Percentiles rank a stretch among this genome's conserved stretches.
phyloP scores from a whole-genome alignment of 2,797 vertebrate genomes.

The Myotis planiceps region DNA sequence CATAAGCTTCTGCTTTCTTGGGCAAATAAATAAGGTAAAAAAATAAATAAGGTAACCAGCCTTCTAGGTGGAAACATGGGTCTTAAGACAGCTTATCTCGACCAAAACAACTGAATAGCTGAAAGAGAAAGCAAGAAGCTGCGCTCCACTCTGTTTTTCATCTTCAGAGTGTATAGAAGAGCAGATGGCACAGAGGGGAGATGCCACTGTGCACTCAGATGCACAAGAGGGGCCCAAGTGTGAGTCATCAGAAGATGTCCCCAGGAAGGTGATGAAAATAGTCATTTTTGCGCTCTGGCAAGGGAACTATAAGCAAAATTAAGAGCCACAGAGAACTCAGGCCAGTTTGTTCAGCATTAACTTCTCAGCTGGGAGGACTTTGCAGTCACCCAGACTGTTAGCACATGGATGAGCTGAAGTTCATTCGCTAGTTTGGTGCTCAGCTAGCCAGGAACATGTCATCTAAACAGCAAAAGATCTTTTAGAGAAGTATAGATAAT shows the following conservation, averaged over 20 bases:
- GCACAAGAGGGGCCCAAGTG: not conserved
- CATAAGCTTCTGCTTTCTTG: not conserved
- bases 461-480: conserved; percentile 20
- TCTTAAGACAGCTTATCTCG: not conserved
- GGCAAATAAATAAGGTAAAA: not conserved
- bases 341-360: conserved; percentile 13
- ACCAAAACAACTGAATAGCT: not conserved
- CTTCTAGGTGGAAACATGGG: not conserved
- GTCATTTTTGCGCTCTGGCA: not conserved
- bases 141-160: not conserved
- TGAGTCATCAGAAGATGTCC: not conserved
- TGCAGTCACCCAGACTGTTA: not conserved
- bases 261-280: not conserved
- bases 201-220: not conserved
- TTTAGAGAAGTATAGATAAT: conserved; percentile 38
- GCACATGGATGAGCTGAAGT: conserved; percentile 2
- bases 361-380: not conserved
- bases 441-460: not conserved
- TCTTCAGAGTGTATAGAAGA: not conserved
- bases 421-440: not conserved
- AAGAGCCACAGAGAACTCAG: not conserved
- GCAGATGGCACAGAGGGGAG: not conserved
- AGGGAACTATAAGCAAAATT: conserved; percentile 33
- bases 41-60: not conserved
- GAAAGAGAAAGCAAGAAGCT: not conserved